Conservation (phyloP, 37 sponge, comb jelly and placozoan species). For the Beroe ovata region DNA sequence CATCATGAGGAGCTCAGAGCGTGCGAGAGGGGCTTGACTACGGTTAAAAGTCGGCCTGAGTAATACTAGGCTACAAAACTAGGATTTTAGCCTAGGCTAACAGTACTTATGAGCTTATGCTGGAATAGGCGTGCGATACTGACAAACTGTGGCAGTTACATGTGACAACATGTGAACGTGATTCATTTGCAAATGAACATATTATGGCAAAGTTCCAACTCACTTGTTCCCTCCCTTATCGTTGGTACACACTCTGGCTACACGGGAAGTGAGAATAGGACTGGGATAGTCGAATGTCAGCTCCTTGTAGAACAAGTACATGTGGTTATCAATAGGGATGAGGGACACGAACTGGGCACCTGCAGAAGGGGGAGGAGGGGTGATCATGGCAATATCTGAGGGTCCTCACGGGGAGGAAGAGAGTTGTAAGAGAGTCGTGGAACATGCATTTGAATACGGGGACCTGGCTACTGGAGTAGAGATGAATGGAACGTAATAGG, state of each 20-base stretch:
- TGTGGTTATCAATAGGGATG: slow-evolving; percentile 8
- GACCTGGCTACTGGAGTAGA: too few relatives aligned
- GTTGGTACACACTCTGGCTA: slow-evolving; percentile 43
- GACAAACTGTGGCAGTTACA: background rate
- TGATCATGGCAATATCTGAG: too few relatives aligned
- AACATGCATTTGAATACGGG: background rate
- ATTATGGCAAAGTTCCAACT: too few relatives aligned
- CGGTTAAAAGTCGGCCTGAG: too few relatives aligned
- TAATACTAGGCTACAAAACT: too few relatives aligned
- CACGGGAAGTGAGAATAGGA: slow-evolving; percentile 45
- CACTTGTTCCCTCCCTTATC: slow-evolving; percentile 46
- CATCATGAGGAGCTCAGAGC: too few relatives aligned
- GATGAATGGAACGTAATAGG: too few relatives aligned
- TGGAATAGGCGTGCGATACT: background rate
- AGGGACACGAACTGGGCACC: slow-evolving; percentile 47
- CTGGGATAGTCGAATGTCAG: slow-evolving; percentile 65
- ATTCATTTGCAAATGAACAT: too few relatives aligned
- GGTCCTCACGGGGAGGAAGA: background rate
- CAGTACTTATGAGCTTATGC: too few relatives aligned
- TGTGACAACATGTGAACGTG: too few relatives aligned
- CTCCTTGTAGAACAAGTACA: slow-evolving; percentile 59
- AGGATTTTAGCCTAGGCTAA: too few relatives aligned
- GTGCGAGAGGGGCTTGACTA: too few relatives aligned
- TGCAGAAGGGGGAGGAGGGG: background rate
- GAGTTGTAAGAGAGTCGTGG: background rate